These are phyloP conservation scores for Agonopterix heracliana DNA, from an alignment of 2,888 invertebrate species.

Conservation along the genomic window DNA sequence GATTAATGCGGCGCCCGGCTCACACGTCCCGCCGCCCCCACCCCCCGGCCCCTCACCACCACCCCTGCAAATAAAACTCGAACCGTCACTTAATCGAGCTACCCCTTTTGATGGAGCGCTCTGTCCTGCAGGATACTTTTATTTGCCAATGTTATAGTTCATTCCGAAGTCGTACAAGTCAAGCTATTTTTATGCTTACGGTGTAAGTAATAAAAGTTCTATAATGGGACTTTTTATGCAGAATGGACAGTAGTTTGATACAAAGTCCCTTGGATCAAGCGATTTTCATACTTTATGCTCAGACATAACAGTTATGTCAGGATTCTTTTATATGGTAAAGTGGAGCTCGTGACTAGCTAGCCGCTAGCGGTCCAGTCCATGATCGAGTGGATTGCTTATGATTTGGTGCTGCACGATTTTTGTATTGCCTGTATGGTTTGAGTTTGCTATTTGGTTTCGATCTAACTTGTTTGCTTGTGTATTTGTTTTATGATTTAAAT, in stretches of 20 bases:
- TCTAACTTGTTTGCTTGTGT: neutral
- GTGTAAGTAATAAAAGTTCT: no score
- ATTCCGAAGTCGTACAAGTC: neutral
- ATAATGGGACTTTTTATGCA: constrained; percentile 9
- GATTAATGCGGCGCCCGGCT: constrained; percentile 72
- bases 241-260: neutral
- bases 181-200: no score
- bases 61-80: constrained; percentile 64
- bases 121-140: constrained; percentile 49
- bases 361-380: constrained; percentile 21
- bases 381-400: constrained; percentile 44
- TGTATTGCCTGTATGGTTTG: constrained; percentile 23
- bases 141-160: constrained; percentile 36
- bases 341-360: constrained; percentile 40
- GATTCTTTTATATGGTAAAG: no score
- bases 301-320: no score
- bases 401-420: constrained; percentile 47
- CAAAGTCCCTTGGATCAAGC: no score
- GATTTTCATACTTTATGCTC: no score
- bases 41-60: constrained; percentile 18
- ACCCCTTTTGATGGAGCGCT: constrained; percentile 71
- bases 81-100: constrained; percentile 69
- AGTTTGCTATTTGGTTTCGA: no score
- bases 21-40: constrained; percentile 42
- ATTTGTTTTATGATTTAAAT: constrained; percentile 9